A percentile compares a stretch with the other conserved stretches of the same genome.
Conservation (phyloP, 2,113 vertebrate species). For the Proteles cristata region DNA sequence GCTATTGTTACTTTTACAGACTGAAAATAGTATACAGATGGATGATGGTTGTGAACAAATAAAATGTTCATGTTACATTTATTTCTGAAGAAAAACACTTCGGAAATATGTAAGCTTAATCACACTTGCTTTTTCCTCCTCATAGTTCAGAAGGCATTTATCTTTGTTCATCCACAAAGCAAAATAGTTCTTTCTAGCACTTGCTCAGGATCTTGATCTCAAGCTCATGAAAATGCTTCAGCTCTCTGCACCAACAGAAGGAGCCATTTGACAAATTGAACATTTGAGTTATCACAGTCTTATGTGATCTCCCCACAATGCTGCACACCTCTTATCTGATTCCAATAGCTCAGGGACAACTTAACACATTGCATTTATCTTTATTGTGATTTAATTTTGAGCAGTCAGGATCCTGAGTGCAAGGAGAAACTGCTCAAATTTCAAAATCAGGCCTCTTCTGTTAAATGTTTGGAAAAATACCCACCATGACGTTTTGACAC, state of each 20-base stretch:
- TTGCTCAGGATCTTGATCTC: conserved; percentile 49
- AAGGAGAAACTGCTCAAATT: conserved; percentile 57
- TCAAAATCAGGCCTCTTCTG: conserved; percentile 25
- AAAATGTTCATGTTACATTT: conserved; percentile 16
- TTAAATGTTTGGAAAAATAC: conserved; percentile 16
- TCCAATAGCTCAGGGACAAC: conserved; percentile 35
- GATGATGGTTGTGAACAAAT: neutral
- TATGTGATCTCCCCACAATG: conserved; percentile 26
- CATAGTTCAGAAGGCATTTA: conserved; percentile 49
- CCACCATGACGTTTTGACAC: neutral
- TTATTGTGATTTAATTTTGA: conserved; percentile 72
- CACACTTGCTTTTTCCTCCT: conserved; percentile 24
- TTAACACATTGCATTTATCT: conserved; percentile 62
- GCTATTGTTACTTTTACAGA: conserved; percentile 6
- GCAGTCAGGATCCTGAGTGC: conserved; percentile 9
- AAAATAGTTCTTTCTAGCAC: conserved; percentile 19
- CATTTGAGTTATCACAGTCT: conserved; percentile 54
- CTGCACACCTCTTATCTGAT: conserved; percentile 59
- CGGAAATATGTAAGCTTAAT: conserved; percentile 41
- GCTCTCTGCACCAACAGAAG: neutral
- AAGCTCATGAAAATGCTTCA: neutral
- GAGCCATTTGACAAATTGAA: conserved; percentile 49
- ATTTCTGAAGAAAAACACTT: conserved; percentile 56
- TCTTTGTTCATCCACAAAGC: conserved; percentile 55
- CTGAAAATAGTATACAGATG: neutral